Conservation (phyloP, 2,113 vertebrate species). For the Lycaon pictus region DNA sequence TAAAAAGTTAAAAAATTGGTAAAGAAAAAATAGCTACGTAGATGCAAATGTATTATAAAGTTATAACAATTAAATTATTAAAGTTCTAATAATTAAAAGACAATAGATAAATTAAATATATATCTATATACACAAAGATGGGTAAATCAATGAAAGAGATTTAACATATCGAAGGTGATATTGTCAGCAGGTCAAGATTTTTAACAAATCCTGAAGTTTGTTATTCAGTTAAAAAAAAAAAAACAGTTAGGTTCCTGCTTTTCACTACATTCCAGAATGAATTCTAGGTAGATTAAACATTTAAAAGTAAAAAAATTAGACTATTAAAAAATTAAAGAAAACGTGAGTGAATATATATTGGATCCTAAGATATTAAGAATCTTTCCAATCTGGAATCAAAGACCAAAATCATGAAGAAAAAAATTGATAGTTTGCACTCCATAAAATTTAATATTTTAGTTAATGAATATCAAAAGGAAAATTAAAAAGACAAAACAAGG, state of each 20-base stretch:
- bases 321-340: neutral
- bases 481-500: neutral
- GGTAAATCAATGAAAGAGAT: neutral
- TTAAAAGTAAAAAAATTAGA: conserved; percentile 37
- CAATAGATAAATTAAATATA: neutral
- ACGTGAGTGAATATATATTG: neutral
- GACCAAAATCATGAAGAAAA: neutral
- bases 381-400: neutral
- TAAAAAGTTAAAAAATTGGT: neutral
- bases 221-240: neutral
- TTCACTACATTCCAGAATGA: neutral
- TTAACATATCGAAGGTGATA: neutral
- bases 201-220: neutral
- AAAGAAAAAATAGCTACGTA: neutral
- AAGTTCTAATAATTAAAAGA: neutral
- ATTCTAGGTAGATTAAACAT: neutral
- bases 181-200: neutral
- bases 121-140: neutral
- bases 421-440: neutral
- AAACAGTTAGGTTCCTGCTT: neutral
- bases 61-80: neutral
- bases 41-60: neutral
- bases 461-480: conserved; percentile 46
- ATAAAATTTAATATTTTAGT: conserved; percentile 3
- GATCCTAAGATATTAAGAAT: neutral